Evolutionary conservation across 1,140 invertebrate genomes (phyloP).

Genomic region (Zophobas atratus): DNA sequence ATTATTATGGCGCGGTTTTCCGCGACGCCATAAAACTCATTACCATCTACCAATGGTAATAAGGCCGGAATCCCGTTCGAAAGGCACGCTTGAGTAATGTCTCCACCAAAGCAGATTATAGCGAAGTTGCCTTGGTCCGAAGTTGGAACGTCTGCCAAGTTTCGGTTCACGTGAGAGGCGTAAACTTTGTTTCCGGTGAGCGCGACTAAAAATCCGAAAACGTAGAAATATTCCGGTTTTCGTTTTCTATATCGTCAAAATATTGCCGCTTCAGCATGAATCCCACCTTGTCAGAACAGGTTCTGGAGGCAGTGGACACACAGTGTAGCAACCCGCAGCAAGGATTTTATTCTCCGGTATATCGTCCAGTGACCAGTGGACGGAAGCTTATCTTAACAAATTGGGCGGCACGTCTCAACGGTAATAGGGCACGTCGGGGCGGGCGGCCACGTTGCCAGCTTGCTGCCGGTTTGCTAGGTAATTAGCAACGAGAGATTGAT

Average conservation of each 20-base stretch:
- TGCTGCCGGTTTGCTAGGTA: conserved; percentile 49
- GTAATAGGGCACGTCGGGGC: conserved; percentile 51
- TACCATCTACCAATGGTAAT: neutral
- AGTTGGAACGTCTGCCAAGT: conserved; percentile 30
- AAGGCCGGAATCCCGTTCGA: neutral
- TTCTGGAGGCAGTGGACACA: too few relatives aligned
- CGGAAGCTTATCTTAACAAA: conserved; percentile 26
- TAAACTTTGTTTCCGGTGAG: conserved; percentile 44
- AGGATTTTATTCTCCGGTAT: too few relatives aligned
- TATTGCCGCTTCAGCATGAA: too few relatives aligned
- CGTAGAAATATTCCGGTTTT: too few relatives aligned
- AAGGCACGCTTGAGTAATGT: conserved; percentile 14
- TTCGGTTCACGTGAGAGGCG: conserved; percentile 19
- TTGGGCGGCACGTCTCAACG: conserved; percentile 46
- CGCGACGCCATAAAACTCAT: too few relatives aligned
- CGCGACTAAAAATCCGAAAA: conserved; percentile 26
- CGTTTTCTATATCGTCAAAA: too few relatives aligned
- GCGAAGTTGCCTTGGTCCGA: conserved; percentile 16
- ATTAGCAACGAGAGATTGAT: conserved; percentile 55
- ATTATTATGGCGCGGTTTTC: neutral
- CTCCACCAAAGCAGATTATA: conserved; percentile 15
- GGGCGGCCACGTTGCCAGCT: conserved; percentile 45
- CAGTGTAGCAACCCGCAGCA: too few relatives aligned
- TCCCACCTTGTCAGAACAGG: too few relatives aligned
- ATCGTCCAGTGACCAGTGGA: too few relatives aligned